Evolutionary conservation across 2,113 vertebrate genomes (phyloP).

Genomic region (Pongo abelii): DNA sequence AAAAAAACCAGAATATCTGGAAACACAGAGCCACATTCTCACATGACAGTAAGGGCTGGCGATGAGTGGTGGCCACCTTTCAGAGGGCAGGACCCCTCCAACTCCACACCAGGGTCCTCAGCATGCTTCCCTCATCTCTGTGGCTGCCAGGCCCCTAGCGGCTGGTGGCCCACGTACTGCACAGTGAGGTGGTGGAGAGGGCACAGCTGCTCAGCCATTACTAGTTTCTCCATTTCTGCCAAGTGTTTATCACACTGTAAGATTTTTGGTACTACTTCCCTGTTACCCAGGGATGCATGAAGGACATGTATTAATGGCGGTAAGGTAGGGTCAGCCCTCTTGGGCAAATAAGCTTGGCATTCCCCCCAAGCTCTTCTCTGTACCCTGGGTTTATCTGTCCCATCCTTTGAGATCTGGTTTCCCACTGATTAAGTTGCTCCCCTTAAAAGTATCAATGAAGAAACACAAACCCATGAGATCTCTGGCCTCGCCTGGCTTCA

Average conservation of each 20-base stretch:
- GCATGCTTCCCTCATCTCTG: background rate
- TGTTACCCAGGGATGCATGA: background rate
- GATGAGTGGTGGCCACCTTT: background rate
- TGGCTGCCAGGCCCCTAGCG: background rate
- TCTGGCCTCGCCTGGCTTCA: background rate
- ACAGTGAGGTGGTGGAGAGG: background rate
- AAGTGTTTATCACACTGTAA: background rate
- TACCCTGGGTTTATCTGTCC: background rate
- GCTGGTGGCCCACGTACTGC: background rate
- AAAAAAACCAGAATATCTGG: background rate
- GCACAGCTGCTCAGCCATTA: background rate
- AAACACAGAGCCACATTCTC: background rate
- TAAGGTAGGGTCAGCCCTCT: background rate
- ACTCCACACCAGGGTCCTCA: background rate
- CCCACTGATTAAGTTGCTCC: background rate
- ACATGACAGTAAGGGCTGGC: background rate
- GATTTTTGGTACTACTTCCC: background rate
- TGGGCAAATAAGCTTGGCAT: fast-evolving
- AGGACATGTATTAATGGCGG: background rate
- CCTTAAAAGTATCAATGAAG: background rate
- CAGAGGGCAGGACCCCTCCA: background rate
- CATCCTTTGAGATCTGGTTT: background rate
- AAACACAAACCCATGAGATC: background rate
- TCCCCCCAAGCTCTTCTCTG: background rate
- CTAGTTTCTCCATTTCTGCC: background rate